Conservation (phyloP, 2,888 invertebrate genomes). For the Tipula unca region DNA sequence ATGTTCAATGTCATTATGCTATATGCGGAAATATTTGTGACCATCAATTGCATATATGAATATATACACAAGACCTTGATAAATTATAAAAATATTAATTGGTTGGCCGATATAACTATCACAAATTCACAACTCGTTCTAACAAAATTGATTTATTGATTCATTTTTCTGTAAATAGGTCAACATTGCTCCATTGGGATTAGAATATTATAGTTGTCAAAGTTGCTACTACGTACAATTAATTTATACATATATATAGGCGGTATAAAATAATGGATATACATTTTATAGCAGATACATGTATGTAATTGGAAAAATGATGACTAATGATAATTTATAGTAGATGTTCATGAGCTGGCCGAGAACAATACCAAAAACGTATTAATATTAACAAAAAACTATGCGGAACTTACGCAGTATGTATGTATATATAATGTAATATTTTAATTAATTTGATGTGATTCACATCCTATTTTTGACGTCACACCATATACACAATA, state of each 20-base stretch:
- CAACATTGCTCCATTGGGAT: neutral
- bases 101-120: neutral
- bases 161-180: neutral
- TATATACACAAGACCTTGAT: neutral
- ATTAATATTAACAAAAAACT: too few relatives aligned
- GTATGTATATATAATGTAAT: too few relatives aligned
- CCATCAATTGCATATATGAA: neutral
- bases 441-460: too few relatives aligned
- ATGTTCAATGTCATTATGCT: neutral
- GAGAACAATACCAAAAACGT: too few relatives aligned
- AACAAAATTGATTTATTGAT: neutral
- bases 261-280: neutral
- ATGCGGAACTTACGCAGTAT: too few relatives aligned
- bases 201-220: neutral
- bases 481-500: too few relatives aligned
- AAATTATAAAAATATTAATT: neutral
- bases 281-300: neutral
- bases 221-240: neutral
- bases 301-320: neutral
- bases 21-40: neutral
- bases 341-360: too few relatives aligned
- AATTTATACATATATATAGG: neutral
- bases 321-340: neutral
- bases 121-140: neutral
- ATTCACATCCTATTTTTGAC: too few relatives aligned